phyloP scores from a whole-genome alignment of 1,140 invertebrate species.

The Ridgeia piscesae region DNA sequence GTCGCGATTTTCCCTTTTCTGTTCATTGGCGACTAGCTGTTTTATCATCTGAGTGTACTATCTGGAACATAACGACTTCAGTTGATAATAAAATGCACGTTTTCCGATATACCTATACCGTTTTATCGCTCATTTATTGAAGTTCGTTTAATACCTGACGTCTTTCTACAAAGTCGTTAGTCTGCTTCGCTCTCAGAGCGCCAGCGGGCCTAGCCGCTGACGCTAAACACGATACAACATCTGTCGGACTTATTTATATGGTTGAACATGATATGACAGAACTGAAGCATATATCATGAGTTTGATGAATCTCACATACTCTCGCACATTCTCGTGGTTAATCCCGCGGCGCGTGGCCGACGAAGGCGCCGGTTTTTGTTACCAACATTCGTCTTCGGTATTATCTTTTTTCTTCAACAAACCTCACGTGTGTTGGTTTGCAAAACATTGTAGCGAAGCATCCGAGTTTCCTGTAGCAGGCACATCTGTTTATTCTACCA shows the following conservation, averaged over 20 bases:
- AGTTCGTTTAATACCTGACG: not conserved
- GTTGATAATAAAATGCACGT: too few species aligned
- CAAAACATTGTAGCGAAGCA: too few species aligned
- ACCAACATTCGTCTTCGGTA: not conserved
- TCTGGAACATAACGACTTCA: too few species aligned
- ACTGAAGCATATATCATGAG: not conserved
- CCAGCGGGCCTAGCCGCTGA: not conserved
- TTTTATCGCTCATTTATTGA: too few species aligned
- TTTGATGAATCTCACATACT: not conserved
- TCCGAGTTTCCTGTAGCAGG: too few species aligned
- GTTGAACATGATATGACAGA: not conserved
- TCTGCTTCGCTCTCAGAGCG: not conserved
- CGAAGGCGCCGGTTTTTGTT: not conserved
- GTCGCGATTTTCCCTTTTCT: too few species aligned
- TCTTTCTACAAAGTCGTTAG: not conserved
- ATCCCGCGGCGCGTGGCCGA: not conserved
- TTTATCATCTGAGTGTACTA: too few species aligned
- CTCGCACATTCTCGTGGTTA: not conserved
- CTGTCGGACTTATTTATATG: not conserved
- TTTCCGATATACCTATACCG: too few species aligned
- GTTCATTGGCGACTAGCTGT: too few species aligned
- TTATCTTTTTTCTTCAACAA: too few species aligned
- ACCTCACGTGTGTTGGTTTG: too few species aligned
- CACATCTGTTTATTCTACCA: too few species aligned
- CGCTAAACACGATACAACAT: not conserved